Conservation (phyloP, 2,797 vertebrate genomes). For the Nannoperca australis region DNA sequence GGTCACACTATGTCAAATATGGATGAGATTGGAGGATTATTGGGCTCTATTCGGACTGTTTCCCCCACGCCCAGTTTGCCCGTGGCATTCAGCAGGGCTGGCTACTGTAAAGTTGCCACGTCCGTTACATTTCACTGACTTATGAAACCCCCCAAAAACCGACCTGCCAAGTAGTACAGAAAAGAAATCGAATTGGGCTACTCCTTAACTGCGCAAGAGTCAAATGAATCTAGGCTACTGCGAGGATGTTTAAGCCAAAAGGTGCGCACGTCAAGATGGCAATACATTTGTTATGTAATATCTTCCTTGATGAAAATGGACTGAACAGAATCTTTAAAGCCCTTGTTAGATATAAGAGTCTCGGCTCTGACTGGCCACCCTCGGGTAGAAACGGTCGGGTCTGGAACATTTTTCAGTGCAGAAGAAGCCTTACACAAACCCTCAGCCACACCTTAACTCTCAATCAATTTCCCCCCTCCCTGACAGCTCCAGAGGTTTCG, state of each 20-base stretch:
- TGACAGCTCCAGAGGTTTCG: conserved; percentile 78
- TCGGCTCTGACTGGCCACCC: neutral
- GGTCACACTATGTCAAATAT: conserved; percentile 35
- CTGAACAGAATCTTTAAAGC: conserved; percentile 35
- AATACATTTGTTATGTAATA: conserved; percentile 76
- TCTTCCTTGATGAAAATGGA: conserved; percentile 62
- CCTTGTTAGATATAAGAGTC: neutral
- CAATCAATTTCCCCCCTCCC: conserved; percentile 71
- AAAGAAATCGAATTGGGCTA: conserved; percentile 8
- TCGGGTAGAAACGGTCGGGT: conserved; percentile 24
- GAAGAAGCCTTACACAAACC: conserved; percentile 55
- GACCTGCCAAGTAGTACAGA: conserved; percentile 1
- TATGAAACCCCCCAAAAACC: conserved; percentile 40
- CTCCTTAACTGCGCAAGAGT: conserved; percentile 52
- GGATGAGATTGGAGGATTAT: conserved; percentile 46
- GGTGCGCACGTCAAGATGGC: conserved; percentile 63
- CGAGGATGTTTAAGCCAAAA: conserved; percentile 39
- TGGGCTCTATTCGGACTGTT: conserved; percentile 48
- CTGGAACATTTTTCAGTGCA: conserved; percentile 27
- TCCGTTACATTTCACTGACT: conserved; percentile 66
- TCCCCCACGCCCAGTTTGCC: conserved; percentile 79
- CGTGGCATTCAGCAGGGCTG: conserved; percentile 66
- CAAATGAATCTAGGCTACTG: conserved; percentile 36
- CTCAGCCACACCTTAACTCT: conserved; percentile 89
- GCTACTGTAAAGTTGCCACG: conserved; percentile 82